Conservation (phyloP, 1,140 invertebrate genomes). For the Trichomalopsis sarcophagae region DNA sequence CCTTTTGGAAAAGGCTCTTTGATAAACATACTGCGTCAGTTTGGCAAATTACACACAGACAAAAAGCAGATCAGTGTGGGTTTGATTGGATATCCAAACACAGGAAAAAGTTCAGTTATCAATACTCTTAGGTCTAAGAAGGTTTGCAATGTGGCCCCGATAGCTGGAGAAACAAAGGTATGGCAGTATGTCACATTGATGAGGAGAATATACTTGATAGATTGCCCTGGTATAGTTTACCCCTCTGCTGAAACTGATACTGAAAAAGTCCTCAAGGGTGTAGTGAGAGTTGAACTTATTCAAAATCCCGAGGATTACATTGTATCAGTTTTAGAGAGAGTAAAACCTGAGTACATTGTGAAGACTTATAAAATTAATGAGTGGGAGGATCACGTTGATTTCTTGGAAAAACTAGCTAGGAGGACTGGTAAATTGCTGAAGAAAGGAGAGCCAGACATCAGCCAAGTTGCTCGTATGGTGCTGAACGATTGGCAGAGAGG, state of each 20-base stretch:
- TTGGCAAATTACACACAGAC: conserved; percentile 95
- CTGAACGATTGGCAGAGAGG: conserved; percentile 99
- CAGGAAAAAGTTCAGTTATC: conserved; percentile 98
- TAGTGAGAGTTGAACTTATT: conserved; percentile 96
- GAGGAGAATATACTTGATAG: conserved; percentile 97
- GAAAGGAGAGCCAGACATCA: conserved; percentile 95
- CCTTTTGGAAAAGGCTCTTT: conserved; percentile 99
- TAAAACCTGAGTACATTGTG: conserved; percentile 91
- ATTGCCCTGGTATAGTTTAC: conserved; percentile 99
- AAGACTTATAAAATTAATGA: conserved; percentile 93
- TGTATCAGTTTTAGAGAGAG: conserved; percentile 87
- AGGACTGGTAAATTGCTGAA: conserved; percentile 94
- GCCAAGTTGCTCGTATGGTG: conserved; percentile 93
- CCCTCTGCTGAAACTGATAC: conserved; percentile 93
- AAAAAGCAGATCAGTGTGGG: conserved; percentile 99
- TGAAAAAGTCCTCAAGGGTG: conserved; percentile 97
- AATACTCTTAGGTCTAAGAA: conserved; percentile 96
- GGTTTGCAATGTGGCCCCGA: conserved; percentile 98
- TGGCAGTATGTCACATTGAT: conserved; percentile 99
- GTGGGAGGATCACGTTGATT: conserved; percentile 90
- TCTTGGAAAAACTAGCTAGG: conserved; percentile 92
- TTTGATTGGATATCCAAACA: conserved; percentile 99
- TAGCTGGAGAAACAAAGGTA: conserved; percentile 99
- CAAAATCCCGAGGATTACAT: conserved; percentile 97
- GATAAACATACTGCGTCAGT: conserved; percentile 96